Conservation (phyloP, 2,113 vertebrate species). For the Erpornis zantholeuca region DNA sequence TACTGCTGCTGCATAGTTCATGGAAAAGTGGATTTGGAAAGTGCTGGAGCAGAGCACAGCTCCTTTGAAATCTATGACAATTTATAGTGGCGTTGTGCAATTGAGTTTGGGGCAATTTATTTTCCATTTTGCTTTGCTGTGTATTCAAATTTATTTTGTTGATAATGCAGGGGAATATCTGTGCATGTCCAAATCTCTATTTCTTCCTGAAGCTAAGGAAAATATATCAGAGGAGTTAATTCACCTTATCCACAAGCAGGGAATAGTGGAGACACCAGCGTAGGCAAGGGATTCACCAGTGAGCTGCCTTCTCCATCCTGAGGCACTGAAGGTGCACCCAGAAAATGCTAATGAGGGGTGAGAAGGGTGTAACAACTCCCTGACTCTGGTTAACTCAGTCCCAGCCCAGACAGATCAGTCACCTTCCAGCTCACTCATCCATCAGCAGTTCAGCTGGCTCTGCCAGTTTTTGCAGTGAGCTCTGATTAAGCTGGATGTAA, state of each 20-base stretch:
- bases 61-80: neutral
- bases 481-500: neutral
- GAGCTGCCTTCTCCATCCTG: neutral
- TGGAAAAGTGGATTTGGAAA: rapidly evolving
- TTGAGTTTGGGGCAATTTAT: neutral
- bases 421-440: neutral
- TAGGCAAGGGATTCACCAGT: neutral
- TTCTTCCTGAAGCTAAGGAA: neutral
- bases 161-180: neutral
- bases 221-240: neutral
- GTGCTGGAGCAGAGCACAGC: neutral
- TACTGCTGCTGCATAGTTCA: neutral
- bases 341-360: neutral
- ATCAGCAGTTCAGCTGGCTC: neutral
- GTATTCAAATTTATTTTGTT: neutral
- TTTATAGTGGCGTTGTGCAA: neutral
- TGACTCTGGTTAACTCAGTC: neutral
- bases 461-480: neutral
- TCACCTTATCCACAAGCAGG: neutral
- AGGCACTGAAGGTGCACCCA: neutral
- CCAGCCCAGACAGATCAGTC: neutral
- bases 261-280: neutral
- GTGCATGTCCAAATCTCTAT: neutral
- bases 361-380: neutral
- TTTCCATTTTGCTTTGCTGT: neutral